These are phyloP conservation scores for Melanerpes aurifrons DNA, from an alignment of 2,113 vertebrate species.

Conservation along the genomic window DNA sequence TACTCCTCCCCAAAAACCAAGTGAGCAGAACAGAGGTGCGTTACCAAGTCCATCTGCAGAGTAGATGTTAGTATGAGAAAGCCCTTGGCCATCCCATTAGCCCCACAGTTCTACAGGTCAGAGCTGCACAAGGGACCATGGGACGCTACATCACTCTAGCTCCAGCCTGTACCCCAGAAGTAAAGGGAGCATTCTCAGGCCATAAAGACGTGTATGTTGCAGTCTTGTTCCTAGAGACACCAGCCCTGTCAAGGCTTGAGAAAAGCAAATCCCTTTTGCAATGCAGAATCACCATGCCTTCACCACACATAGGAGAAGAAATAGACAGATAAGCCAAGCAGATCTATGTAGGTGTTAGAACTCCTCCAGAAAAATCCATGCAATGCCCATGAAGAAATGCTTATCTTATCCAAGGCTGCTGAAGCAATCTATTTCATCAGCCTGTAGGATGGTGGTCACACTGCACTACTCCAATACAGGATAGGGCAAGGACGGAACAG, in stretches of 20 bases:
- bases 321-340: neutral
- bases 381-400: neutral
- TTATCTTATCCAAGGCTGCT: neutral
- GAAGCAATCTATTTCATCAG: neutral
- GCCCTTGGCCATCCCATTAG: constrained; percentile 74
- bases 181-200: neutral
- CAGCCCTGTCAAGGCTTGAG: neutral
- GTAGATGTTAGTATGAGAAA: constrained; percentile 89
- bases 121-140: constrained; percentile 53
- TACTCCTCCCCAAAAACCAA: neutral
- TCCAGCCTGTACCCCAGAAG: constrained; percentile 13
- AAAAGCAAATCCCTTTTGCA: neutral
- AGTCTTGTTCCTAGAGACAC: neutral
- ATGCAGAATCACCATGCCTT: neutral
- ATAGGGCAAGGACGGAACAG: neutral
- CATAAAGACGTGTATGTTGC: neutral
- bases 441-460: neutral
- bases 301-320: neutral
- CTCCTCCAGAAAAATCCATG: neutral
- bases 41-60: constrained; percentile 89
- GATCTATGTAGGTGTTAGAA: neutral
- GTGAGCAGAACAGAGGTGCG: constrained; percentile 31
- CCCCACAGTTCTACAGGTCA: constrained; percentile 88
- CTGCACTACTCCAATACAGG: neutral
- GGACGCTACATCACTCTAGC: constrained; percentile 59